Evolutionary conservation across 2,888 invertebrate genomes (phyloP), one percentile per base, ranked within the genome.

Genomic region (Carcina quercana): DNA sequence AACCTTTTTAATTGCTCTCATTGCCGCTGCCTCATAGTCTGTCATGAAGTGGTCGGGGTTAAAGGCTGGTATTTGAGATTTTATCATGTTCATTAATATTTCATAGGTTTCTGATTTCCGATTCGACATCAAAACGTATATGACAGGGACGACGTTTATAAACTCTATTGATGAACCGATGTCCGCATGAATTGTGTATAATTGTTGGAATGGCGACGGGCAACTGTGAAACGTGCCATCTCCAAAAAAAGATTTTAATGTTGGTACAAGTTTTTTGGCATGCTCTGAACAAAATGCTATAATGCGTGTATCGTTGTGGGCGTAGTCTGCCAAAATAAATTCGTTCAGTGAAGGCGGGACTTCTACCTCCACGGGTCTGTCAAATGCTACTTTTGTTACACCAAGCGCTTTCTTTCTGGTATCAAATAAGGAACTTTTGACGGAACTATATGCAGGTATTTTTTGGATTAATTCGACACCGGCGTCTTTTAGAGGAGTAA

Each of bases 151-250:
- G 15, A 33, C 29, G 20, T 37, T 37, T 20, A 32, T 13, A 20
- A 21, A 28, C 3, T 37, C 27, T 24, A 12, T 12, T 11, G 32
- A 13, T 17, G 33, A 33, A 19, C 37, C 37, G 30, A 37, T 26
- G 25, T 37, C 33, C 14, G 30, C 37, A 31, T 34, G 34, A 22
- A 37, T 30, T 10, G 27, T 26, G 13, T 34, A 37, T 17, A 38
- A 26, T 28, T 38, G 34, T 20, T 32, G 12, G 19, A 34, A 34
- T 31, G 28, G 21, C 19, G 26, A 15, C 26, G 30, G 32, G 27
- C 34, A 30, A 14, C 38, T 38, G 13, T 38, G 34, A 13, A 38
- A 38, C 24, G 35, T 34, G 22, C 38, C 35, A 20, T 35, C 35
- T 12, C 29, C 26, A 20, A 35, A 38, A 26, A 27, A 33, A 27